Conservation (phyloP, 1,140 invertebrate genomes). For the Tetramorium simillimum region DNA sequence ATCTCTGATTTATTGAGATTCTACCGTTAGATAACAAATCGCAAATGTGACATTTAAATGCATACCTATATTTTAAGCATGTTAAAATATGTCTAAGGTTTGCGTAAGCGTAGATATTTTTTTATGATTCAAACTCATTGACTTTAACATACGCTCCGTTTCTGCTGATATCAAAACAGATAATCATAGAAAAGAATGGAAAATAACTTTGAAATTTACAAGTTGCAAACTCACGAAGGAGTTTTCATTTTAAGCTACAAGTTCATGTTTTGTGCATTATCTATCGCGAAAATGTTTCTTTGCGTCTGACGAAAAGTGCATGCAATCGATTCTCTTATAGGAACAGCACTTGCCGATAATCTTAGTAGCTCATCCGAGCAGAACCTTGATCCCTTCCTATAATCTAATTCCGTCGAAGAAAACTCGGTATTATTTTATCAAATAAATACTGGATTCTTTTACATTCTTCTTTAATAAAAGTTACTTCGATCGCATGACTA, state of each 20-base stretch:
- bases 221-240: slow-evolving; percentile 1
- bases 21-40: background rate
- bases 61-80: background rate
- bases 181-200: background rate
- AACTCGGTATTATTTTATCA: slow-evolving; percentile 38
- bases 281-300: slow-evolving; percentile 23
- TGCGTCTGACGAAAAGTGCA: background rate
- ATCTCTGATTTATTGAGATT: background rate
- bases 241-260: slow-evolving; percentile 13
- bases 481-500: slow-evolving; percentile 28
- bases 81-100: background rate
- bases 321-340: background rate
- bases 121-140: background rate
- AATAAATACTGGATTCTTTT: slow-evolving; percentile 52
- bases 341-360: slow-evolving; percentile 25
- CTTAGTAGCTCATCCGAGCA: slow-evolving; percentile 10
- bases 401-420: slow-evolving; percentile 28
- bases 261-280: slow-evolving; percentile 35
- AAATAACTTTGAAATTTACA: slow-evolving; percentile 1
- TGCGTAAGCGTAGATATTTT: background rate
- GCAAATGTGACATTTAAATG: background rate
- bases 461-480: slow-evolving; percentile 36
- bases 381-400: slow-evolving; percentile 18
- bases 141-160: background rate
- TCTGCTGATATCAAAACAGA: background rate